phyloP scores from a whole-genome alignment of 2,113 vertebrate species.

The Pyrgilauda ruficollis region DNA sequence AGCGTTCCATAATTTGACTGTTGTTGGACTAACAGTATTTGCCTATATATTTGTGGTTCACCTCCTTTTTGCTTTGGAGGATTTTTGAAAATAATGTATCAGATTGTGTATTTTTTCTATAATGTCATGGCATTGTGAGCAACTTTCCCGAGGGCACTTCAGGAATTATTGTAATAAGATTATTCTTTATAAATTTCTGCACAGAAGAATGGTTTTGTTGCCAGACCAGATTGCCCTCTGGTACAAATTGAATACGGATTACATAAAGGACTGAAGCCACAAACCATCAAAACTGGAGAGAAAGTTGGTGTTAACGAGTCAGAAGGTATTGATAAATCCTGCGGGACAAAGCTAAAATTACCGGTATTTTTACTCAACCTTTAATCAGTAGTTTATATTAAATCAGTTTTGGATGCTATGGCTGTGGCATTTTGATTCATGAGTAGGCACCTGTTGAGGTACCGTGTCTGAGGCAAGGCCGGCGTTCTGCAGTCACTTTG shows the following conservation, averaged over 20 bases:
- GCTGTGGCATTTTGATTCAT: neutral
- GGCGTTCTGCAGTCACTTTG: accelerated
- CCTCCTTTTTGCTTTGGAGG: slow-evolving; percentile 2
- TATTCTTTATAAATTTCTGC: neutral
- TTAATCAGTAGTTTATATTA: neutral
- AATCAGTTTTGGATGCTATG: neutral
- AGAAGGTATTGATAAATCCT: neutral
- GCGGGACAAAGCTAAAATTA: neutral
- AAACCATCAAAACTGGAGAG: neutral
- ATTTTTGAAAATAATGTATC: neutral
- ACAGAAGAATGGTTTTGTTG: neutral
- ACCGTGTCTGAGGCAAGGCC: accelerated
- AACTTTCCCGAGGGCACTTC: slow-evolving; percentile 48
- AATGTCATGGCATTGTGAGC: neutral
- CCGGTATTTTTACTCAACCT: neutral
- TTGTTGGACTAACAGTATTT: neutral
- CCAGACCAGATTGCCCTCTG: neutral
- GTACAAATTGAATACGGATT: neutral
- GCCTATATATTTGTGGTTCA: neutral
- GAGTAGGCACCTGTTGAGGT: neutral
- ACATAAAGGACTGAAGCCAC: neutral
- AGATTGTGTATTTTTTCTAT: slow-evolving; percentile 20
- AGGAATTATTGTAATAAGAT: neutral
- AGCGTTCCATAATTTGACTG: neutral
- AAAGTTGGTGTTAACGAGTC: neutral